Evolutionary conservation across 2,888 invertebrate genomes (phyloP).

Genomic region (Diarsia brunnea): DNA sequence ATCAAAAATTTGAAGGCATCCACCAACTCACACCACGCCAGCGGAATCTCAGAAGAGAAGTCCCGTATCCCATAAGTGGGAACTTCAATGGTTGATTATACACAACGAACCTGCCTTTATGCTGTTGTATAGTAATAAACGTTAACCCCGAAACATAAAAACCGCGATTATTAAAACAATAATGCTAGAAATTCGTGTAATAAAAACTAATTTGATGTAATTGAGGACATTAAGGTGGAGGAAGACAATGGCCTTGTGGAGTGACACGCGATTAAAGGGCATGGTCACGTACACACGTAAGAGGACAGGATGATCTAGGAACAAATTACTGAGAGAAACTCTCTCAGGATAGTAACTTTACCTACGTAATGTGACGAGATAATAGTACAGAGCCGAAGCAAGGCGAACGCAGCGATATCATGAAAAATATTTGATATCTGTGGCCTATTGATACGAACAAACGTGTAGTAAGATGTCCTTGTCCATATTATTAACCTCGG

Average conservation of each 20-base stretch:
- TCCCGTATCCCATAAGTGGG: neutral
- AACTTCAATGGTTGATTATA: neutral
- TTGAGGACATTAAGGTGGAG: slow-evolving; percentile 28
- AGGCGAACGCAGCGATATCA: neutral
- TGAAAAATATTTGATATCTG: neutral
- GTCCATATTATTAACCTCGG: too few relatives aligned
- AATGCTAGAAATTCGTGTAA: slow-evolving; percentile 43
- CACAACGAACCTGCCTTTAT: neutral
- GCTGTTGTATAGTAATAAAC: slow-evolving; percentile 38
- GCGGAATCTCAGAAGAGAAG: neutral
- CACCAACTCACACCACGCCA: neutral
- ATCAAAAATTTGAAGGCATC: neutral
- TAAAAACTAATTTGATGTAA: slow-evolving; percentile 55
- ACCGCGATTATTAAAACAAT: slow-evolving; percentile 52
- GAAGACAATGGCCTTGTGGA: slow-evolving; percentile 31
- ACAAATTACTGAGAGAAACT: slow-evolving; percentile 15
- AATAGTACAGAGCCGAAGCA: neutral
- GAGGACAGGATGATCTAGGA: slow-evolving; percentile 15
- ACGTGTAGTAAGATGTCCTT: neutral
- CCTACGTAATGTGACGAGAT: neutral
- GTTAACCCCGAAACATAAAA: slow-evolving; percentile 44
- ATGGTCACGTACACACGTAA: slow-evolving; percentile 50
- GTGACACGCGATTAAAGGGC: slow-evolving; percentile 31
- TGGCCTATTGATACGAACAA: neutral
- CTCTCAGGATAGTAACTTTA: slow-evolving; percentile 19